Evolutionary conservation across 2,113 vertebrate genomes (phyloP), one percentile per base, ranked within the genome.

Genomic region (Syngnathoides biaculeatus): DNA sequence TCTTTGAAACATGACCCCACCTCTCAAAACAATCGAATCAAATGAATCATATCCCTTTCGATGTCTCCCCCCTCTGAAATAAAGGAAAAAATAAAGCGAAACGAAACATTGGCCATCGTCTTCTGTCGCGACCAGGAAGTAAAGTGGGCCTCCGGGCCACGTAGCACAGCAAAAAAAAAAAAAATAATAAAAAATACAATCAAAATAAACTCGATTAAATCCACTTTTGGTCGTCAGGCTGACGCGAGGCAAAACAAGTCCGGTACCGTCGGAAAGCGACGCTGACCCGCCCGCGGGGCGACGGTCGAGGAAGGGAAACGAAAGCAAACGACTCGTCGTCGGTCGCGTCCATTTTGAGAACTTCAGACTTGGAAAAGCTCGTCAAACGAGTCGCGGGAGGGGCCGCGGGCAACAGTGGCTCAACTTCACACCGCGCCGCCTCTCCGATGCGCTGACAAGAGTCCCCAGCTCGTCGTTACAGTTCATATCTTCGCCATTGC

Each of bases 71-170:
- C 22, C 60, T 61, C 12, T 24, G 14, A 45, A 13, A n/a, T 60
- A 8, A 24, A 26, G 7, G 13, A 17, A 43, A 9, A 26, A 15
- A 42, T 6, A 24, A 35, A 1, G 17, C 17, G 9, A 30, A 27
- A 3, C 30, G 17, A 45, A 45, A 47, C 17, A 50, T 50, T 2
- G 20, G 4, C n/a, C 20, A 7, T 50, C 57, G 57, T 17, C 12
- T 8, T 11, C 15, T 15, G 30, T 62, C 60, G 7, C 6, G 84
- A 90, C 81, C 86, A 88, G 89, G 87, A 90, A 90, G 87, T 90
- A 72, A 90, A 90, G 87, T 90, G 73, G 60, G 60, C 59, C 74
- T 45, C 40, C 10, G 1, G 60, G 60, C 60, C 60, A 62, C 60
- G 60, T 62, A 43, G 22, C 60, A 62, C 39, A 43, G 20, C 7